These are phyloP conservation scores for Streptopelia turtur DNA, from an alignment of 2,797 vertebrate genomes.

Conservation along the genomic window DNA sequence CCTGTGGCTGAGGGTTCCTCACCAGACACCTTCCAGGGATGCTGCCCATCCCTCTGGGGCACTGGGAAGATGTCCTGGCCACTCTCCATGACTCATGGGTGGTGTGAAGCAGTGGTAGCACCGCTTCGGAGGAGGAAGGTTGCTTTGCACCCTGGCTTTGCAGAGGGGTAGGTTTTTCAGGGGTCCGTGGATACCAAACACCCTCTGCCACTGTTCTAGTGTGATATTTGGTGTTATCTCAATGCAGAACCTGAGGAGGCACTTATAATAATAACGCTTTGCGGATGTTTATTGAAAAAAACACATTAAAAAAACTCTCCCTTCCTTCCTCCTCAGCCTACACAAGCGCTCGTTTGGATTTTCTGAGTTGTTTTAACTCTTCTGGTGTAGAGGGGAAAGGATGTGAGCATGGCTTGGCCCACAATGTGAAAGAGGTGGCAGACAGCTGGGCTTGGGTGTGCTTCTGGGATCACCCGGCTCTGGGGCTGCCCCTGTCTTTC, in stretches of 20 bases:
- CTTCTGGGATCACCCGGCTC: neutral
- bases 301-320: neutral
- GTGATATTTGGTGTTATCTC: neutral
- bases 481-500: neutral
- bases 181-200: neutral
- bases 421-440: neutral
- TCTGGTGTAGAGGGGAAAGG: neutral
- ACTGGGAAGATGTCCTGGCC: neutral
- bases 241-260: neutral
- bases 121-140: neutral
- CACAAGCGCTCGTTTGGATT: fast-evolving
- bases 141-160: neutral
- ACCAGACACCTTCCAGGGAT: neutral
- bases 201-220: neutral
- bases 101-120: neutral
- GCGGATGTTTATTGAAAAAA: neutral
- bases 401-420: fast-evolving
- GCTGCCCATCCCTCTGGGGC: neutral
- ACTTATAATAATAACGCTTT: neutral
- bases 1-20: neutral
- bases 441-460: neutral
- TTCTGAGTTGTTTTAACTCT: neutral
- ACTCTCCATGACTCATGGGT: neutral
- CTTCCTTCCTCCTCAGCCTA: neutral
- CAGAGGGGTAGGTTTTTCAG: neutral